These are phyloP conservation scores for Hyalella azteca DNA, from an alignment of 2,888 invertebrate species.

Conservation along the genomic window DNA sequence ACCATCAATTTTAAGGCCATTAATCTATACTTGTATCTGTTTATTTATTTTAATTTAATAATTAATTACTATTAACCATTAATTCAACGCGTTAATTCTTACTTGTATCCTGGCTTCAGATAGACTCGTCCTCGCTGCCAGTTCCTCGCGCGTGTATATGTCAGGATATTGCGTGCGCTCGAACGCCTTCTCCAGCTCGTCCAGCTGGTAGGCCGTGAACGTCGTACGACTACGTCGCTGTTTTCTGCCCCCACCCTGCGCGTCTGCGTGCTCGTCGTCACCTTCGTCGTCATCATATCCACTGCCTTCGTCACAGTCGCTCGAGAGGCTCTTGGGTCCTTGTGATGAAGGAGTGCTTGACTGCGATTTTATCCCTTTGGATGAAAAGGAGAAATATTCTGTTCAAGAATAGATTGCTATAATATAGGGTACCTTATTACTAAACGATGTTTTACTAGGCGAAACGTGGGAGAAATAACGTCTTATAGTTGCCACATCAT, in stretches of 20 bases:
- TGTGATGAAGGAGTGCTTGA: neutral
- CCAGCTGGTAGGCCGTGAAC: conserved; percentile 90
- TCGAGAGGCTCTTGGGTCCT: conserved; percentile 27
- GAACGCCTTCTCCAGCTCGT: conserved; percentile 89
- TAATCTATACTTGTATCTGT: no score
- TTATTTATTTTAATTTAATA: no score
- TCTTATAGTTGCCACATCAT: no score
- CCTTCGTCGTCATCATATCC: conserved; percentile 73
- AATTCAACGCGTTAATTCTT: no score
- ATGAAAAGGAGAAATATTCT: neutral
- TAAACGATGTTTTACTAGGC: no score
- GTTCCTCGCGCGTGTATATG: conserved; percentile 89
- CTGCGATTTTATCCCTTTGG: neutral
- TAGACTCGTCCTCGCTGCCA: conserved; percentile 86
- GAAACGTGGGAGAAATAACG: no score
- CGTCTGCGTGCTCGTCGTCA: conserved; percentile 90
- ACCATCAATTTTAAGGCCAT: no score
- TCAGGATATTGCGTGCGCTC: conserved; percentile 94
- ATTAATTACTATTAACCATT: no score
- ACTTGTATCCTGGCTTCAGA: conserved; percentile 95
- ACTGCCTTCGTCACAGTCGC: conserved; percentile 40
- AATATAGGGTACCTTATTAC: no score
- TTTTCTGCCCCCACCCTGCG: conserved; percentile 89
- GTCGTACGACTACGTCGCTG: conserved; percentile 91
- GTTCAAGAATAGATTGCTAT: no score